Conservation (phyloP, 2,888 invertebrate genomes). For the Hecatera dysodea region DNA sequence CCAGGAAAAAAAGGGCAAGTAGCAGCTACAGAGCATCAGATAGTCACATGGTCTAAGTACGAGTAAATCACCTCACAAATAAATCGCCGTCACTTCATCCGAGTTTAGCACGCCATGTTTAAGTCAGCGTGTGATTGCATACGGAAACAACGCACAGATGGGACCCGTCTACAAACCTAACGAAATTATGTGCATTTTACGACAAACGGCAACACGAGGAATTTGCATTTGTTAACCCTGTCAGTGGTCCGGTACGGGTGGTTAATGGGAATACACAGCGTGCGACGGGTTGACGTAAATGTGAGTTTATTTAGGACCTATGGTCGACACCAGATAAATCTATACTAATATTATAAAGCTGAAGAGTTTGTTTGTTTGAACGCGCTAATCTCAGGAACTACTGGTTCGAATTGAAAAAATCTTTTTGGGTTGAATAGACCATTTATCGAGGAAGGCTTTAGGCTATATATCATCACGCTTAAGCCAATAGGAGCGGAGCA, state of each 20-base stretch:
- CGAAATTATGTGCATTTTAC: slow-evolving; percentile 41
- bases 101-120: slow-evolving; percentile 1
- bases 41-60: background rate
- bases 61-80: background rate
- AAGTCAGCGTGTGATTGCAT: background rate
- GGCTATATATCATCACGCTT: no score
- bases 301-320: background rate
- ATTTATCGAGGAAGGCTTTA: no score
- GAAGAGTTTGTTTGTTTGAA: no score
- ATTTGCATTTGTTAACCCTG: slow-evolving; percentile 28
- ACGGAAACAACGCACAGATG: slow-evolving; percentile 16
- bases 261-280: slow-evolving; percentile 2
- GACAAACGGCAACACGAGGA: slow-evolving; percentile 21
- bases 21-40: background rate
- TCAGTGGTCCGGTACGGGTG: background rate
- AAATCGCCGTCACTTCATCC: slow-evolving; percentile 9
- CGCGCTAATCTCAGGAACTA: no score
- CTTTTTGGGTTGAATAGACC: no score
- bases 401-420: no score
- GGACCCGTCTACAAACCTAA: background rate
- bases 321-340: no score
- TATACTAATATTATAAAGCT: background rate
- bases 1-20: no score
- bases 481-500: no score
- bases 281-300: background rate